Percentiles rank a stretch among this genome's conserved stretches.
Conservation (phyloP, 1,140 invertebrate species). For the Samia ricini region DNA sequence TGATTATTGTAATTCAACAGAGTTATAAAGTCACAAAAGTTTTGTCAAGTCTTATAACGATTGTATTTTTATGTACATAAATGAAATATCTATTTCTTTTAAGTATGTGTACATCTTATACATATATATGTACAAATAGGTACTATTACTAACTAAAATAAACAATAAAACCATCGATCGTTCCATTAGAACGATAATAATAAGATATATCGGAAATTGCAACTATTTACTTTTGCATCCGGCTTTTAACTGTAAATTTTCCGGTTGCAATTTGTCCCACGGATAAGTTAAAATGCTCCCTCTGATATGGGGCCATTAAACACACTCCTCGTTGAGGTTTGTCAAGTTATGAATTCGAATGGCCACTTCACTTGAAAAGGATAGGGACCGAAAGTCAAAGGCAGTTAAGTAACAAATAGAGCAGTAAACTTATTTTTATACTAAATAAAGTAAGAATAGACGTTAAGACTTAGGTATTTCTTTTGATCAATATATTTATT, state of each 20-base stretch:
- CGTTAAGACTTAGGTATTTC: no score
- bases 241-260: constrained; percentile 76
- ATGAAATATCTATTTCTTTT: no score
- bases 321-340: constrained; percentile 22
- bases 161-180: constrained; percentile 36
- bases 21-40: no score
- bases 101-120: no score
- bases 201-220: constrained; percentile 70
- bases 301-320: constrained; percentile 39
- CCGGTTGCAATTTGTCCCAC: constrained; percentile 65
- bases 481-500: no score
- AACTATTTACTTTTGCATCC: constrained; percentile 66
- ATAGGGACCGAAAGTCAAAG: background rate
- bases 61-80: no score
- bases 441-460: background rate
- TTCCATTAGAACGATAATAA: constrained; percentile 54
- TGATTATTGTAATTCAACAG: no score
- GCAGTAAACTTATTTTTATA: background rate
- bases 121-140: no score
- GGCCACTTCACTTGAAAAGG: constrained; percentile 1
- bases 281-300: constrained; percentile 27
- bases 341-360: constrained; percentile 7
- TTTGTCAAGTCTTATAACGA: no score
- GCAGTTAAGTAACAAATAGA: background rate
- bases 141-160: no score